Evolutionary conservation across 1,140 invertebrate species (phyloP).

Genomic region (Heliothis subflexa): DNA sequence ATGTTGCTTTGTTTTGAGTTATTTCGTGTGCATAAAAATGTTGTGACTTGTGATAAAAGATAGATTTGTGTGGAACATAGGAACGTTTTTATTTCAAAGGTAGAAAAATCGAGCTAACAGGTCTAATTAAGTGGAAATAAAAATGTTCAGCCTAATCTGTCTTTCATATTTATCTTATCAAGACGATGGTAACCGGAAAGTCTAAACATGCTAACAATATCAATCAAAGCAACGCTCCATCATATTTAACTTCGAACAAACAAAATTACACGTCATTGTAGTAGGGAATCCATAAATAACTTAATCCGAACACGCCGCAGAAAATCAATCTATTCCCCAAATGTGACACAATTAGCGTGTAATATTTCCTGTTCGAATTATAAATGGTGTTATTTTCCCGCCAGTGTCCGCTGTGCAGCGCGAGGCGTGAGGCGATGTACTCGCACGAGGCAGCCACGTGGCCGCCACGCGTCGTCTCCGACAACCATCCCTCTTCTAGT

Average conservation of each 20-base stretch:
- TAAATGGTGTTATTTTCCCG: slow-evolving; percentile 70
- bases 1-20: background rate
- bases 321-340: slow-evolving; percentile 77
- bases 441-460: slow-evolving; percentile 58
- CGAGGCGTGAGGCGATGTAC: slow-evolving; percentile 22
- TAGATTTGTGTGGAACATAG: too few species aligned
- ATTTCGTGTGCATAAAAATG: background rate
- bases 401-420: slow-evolving; percentile 28
- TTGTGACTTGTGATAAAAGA: too few species aligned
- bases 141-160: too few species aligned
- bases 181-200: too few species aligned
- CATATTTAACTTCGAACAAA: background rate
- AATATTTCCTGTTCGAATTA: slow-evolving; percentile 83
- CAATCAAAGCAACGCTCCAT: too few species aligned
- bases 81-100: too few species aligned
- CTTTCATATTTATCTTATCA: too few species aligned
- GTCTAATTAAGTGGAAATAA: too few species aligned
- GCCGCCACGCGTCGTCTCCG: slow-evolving; percentile 59
- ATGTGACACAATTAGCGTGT: slow-evolving; percentile 82
- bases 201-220: too few species aligned
- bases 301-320: slow-evolving; percentile 59
- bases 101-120: too few species aligned
- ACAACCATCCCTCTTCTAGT: slow-evolving; percentile 59
- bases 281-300: slow-evolving; percentile 44
- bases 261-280: slow-evolving; percentile 21